A percentile compares a stretch with the other conserved stretches of the same genome.
Conservation (phyloP, 2,888 invertebrate genomes). For the Volucella inanis region DNA sequence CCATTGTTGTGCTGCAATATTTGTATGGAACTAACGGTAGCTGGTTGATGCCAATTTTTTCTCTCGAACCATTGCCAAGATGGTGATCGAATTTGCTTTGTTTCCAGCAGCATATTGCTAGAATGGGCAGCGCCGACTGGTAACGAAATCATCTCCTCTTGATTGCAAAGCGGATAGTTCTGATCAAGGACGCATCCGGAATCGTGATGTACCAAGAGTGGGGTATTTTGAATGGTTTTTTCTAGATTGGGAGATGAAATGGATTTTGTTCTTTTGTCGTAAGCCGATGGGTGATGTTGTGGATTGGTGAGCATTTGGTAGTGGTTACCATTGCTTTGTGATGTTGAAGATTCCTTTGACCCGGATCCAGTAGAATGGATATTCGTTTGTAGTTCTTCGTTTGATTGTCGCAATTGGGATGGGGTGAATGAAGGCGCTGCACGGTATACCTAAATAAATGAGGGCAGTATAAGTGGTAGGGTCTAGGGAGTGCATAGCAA, state of each 20-base stretch:
- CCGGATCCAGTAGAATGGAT: constrained; percentile 27
- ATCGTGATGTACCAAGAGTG: constrained; percentile 23
- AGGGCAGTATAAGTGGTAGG: constrained; percentile 21
- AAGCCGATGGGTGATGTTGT: constrained; percentile 13
- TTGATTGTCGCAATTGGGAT: constrained; percentile 20
- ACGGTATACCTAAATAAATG: constrained; percentile 54
- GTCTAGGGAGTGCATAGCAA: constrained; percentile 17
- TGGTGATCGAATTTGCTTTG: constrained; percentile 70
- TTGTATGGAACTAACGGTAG: constrained; percentile 13
- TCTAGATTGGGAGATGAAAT: constrained; percentile 43
- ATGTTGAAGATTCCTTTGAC: constrained; percentile 44
- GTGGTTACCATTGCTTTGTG: constrained; percentile 47
- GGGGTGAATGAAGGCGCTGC: constrained; percentile 1
- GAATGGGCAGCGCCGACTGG: constrained; percentile 38
- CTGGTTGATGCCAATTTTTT: constrained; percentile 69
- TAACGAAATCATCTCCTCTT: constrained; percentile 38
- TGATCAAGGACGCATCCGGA: constrained; percentile 64
- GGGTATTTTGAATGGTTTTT: constrained; percentile 29
- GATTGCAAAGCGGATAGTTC: constrained; percentile 51
- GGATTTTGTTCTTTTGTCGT: constrained; percentile 24
- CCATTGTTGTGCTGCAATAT: constrained; percentile 44
- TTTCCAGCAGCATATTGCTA: constrained; percentile 52
- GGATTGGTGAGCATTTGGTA: constrained; percentile 28
- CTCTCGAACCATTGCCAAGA: constrained; percentile 68
- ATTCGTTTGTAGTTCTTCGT: constrained; percentile 48